These are phyloP conservation scores for Sinella curviseta DNA, from an alignment of 1,140 invertebrate genomes.

Conservation along the genomic window DNA sequence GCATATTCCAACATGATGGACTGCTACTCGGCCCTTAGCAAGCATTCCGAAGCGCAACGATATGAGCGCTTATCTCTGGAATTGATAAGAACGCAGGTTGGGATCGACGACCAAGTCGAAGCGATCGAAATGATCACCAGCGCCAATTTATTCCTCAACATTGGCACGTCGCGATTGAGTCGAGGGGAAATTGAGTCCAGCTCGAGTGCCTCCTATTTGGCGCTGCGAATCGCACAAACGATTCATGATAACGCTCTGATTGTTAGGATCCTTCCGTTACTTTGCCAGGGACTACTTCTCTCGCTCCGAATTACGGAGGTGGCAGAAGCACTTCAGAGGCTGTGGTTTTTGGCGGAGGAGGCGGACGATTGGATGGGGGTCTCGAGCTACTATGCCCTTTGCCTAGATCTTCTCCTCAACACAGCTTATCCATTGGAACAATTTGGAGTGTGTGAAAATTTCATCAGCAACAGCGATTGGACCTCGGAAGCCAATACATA, in stretches of 20 bases:
- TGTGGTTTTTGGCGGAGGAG: slow-evolving; percentile 41
- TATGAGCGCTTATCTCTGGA: slow-evolving; percentile 43
- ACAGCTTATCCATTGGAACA: slow-evolving; percentile 41
- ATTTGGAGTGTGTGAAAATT: slow-evolving; percentile 40
- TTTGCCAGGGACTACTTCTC: slow-evolving; percentile 21
- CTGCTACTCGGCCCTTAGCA: slow-evolving; percentile 25
- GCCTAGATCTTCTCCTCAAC: slow-evolving; percentile 36
- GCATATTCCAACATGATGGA: slow-evolving; percentile 46
- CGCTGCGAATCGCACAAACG: slow-evolving; percentile 34
- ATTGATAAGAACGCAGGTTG: slow-evolving; percentile 21
- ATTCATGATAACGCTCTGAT: slow-evolving; percentile 39
- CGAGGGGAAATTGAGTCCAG: slow-evolving; percentile 32
- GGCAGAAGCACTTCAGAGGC: slow-evolving; percentile 32
- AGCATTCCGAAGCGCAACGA: slow-evolving; percentile 29
- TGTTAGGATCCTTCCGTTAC: slow-evolving; percentile 31
- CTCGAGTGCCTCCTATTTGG: slow-evolving; percentile 31
- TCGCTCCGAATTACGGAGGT: slow-evolving; percentile 35
- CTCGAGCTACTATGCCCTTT: slow-evolving; percentile 37
- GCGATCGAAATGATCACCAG: slow-evolving; percentile 33
- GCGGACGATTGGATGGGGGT: slow-evolving; percentile 34
- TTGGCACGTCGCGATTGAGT: slow-evolving; percentile 4
- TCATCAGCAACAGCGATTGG: slow-evolving; percentile 37
- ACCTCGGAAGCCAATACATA: slow-evolving; percentile 4
- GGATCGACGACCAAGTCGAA: slow-evolving; percentile 24
- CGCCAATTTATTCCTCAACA: slow-evolving; percentile 40